Evolutionary conservation across 2,113 vertebrate genomes (phyloP).

Genomic region (Calcarius ornatus): DNA sequence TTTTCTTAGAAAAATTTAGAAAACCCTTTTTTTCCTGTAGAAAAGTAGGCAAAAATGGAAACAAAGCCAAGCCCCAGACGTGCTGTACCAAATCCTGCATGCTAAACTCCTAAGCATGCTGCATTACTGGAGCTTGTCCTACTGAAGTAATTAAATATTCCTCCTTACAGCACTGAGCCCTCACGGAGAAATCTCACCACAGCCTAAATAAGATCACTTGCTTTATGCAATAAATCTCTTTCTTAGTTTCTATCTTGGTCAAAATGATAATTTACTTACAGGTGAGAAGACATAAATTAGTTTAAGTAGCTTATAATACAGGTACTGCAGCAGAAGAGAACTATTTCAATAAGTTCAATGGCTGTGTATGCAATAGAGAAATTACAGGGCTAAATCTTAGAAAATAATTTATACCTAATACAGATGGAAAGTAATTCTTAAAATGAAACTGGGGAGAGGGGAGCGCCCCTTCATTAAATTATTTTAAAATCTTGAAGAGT

Average conservation of each 20-base stretch:
- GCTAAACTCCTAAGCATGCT: background rate
- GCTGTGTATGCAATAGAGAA: background rate
- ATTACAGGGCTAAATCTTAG: background rate
- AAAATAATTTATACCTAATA: background rate
- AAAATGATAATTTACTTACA: background rate
- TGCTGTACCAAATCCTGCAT: background rate
- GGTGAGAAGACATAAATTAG: background rate
- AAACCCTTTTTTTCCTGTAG: background rate
- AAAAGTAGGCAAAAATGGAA: background rate
- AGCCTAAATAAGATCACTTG: background rate
- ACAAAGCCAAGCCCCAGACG: background rate
- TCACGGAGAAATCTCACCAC: background rate
- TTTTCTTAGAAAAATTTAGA: background rate
- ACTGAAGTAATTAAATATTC: background rate
- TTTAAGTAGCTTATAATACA: background rate
- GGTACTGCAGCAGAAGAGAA: background rate
- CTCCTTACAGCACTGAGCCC: background rate
- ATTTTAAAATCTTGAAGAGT: background rate
- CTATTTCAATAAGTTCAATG: background rate
- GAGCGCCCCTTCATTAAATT: background rate
- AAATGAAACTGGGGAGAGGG: background rate
- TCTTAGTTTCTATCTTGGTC: background rate
- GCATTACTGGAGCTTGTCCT: background rate
- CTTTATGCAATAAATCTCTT: background rate
- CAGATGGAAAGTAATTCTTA: background rate